Evolutionary conservation across 2,888 invertebrate species (phyloP).

Genomic region (Polietes domitor): DNA sequence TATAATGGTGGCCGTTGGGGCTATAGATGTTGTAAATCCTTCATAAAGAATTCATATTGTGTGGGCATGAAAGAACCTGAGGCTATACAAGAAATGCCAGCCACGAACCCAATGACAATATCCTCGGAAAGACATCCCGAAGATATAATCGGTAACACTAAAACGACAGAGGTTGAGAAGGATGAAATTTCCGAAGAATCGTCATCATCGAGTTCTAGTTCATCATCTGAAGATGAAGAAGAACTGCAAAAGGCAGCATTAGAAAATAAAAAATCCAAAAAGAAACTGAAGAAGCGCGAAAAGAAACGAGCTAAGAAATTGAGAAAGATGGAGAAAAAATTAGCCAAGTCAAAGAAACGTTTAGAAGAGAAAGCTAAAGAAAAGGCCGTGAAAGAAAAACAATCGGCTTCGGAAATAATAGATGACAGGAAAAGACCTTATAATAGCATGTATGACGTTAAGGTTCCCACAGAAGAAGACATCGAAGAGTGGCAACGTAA

Average conservation of each 20-base stretch:
- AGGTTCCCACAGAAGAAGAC: conserved; percentile 94
- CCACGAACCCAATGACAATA: conserved; percentile 51
- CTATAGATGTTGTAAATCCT: conserved; percentile 96
- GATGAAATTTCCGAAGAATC: background rate
- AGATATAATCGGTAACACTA: conserved; percentile 35
- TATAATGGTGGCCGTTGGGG: conserved; percentile 98
- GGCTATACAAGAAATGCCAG: conserved; percentile 60
- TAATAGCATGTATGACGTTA: conserved; percentile 93
- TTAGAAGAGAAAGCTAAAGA: conserved; percentile 60
- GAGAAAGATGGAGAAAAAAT: conserved; percentile 72
- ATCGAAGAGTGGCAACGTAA: conserved; percentile 96
- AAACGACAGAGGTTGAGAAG: background rate
- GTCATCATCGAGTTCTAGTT: conserved; percentile 68
- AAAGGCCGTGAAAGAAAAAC: conserved; percentile 75
- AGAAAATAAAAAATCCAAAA: conserved; percentile 72
- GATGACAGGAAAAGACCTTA: conserved; percentile 96
- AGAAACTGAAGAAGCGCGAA: conserved; percentile 75
- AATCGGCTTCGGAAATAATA: conserved; percentile 82
- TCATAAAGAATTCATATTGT: conserved; percentile 83
- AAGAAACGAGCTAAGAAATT: conserved; percentile 79
- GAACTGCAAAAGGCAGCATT: conserved; percentile 76
- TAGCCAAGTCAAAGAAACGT: conserved; percentile 68
- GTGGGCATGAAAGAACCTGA: conserved; percentile 74
- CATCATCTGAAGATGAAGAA: conserved; percentile 81
- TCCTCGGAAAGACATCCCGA: conserved; percentile 36